Evolutionary conservation across 92 coral and sea anemone genomes (phyloP).

Genomic region (Nematostella vectensis): DNA sequence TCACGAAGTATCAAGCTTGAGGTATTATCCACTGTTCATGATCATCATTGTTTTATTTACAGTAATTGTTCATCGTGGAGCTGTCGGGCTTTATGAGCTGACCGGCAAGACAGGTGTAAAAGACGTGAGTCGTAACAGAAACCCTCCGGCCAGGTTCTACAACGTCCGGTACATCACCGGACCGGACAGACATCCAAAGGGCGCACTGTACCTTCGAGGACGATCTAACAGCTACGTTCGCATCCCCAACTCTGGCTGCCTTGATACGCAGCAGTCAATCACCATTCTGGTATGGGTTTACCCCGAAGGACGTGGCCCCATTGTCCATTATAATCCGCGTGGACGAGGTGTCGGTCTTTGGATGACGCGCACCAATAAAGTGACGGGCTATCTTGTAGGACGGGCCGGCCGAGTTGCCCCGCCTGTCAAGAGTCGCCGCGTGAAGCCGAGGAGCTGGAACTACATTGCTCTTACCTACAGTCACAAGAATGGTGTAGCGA

Average conservation of each 20-base stretch:
- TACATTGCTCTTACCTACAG: conserved; percentile 21
- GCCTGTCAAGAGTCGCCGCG: background rate
- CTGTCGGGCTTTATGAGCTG: conserved; percentile 37
- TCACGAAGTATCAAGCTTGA: no score
- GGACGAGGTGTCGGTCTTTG: conserved; percentile 34
- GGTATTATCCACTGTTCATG: no score
- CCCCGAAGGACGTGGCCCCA: conserved; percentile 56
- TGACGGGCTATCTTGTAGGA: conserved; percentile 47
- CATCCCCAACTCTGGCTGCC: conserved; percentile 35
- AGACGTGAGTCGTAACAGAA: conserved; percentile 24
- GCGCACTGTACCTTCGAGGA: conserved; percentile 43
- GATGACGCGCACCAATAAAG: conserved; percentile 37
- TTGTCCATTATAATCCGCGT: conserved; percentile 37
- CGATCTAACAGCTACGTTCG: conserved; percentile 38
- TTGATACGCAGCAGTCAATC: conserved; percentile 48
- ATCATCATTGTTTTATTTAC: no score
- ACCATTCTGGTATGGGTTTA: conserved; percentile 61
- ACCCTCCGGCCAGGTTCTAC: conserved; percentile 34
- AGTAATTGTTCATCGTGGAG: conserved; percentile 35
- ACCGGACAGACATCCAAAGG: conserved; percentile 25
- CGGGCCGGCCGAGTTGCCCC: conserved; percentile 11
- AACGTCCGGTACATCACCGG: conserved; percentile 31
- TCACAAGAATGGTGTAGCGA: conserved; percentile 10
- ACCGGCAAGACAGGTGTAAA: conserved; percentile 27
- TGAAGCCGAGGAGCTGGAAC: conserved; percentile 13